Evolutionary conservation across 2,113 vertebrate genomes (phyloP).

Genomic region (Saccopteryx bilineata): DNA sequence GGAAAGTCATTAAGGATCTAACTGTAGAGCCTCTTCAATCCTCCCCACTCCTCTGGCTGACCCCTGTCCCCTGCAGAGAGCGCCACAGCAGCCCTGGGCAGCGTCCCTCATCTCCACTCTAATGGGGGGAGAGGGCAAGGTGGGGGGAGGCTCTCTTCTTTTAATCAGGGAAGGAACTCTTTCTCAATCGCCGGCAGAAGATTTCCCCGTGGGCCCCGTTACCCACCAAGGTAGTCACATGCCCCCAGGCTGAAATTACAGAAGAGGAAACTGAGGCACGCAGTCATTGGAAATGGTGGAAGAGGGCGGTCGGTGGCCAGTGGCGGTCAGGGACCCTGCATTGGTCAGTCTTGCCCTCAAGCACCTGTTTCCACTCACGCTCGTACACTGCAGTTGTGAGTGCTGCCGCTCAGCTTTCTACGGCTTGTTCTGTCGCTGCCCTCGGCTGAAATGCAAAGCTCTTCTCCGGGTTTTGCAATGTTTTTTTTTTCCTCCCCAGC

Average conservation of each 20-base stretch:
- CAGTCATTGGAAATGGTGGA: background rate
- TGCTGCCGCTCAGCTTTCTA: background rate
- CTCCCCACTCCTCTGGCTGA: background rate
- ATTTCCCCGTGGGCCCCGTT: background rate
- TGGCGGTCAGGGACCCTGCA: background rate
- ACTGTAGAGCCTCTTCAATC: accelerated
- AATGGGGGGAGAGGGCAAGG: background rate
- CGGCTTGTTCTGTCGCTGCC: background rate
- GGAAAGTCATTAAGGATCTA: background rate
- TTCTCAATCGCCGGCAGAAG: background rate
- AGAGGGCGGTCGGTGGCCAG: background rate
- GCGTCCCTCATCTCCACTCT: no score
- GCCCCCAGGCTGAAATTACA: background rate
- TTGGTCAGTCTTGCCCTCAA: background rate
- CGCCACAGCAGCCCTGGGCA: accelerated
- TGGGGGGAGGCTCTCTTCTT: background rate
- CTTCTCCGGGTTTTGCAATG: background rate
- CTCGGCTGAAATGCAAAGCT: slow-evolving; percentile 56
- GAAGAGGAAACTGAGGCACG: slow-evolving; percentile 10
- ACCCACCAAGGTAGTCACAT: background rate
- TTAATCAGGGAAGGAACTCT: background rate
- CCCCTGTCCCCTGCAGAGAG: accelerated
- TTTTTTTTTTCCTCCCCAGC: background rate
- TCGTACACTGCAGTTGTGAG: background rate
- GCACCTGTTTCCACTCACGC: background rate